A percentile compares a stretch with the other conserved stretches of the same genome.
Conservation (phyloP, 2,797 vertebrate species). For the Macrochelys suwanniensis region DNA sequence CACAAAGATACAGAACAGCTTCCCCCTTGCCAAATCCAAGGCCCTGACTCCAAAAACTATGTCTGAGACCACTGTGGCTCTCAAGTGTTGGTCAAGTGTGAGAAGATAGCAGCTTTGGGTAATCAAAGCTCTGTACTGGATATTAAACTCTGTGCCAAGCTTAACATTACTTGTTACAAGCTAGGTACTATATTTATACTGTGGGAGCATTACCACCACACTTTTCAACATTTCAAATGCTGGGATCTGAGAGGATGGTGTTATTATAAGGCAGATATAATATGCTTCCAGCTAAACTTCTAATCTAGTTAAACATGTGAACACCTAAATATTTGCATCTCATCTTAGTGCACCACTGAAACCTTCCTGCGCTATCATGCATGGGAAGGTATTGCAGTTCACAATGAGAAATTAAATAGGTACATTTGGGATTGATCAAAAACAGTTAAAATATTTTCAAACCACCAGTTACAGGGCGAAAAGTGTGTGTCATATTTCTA, state of each 20-base stretch:
- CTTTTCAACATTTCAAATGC: not conserved
- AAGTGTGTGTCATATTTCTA: not conserved
- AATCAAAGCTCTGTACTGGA: not conserved
- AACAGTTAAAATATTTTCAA: not conserved
- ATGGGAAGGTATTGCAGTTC: not conserved
- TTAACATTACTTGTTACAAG: not conserved
- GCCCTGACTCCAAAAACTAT: not conserved
- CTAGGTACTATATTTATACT: not conserved
- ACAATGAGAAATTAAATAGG: not conserved
- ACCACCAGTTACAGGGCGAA: not conserved
- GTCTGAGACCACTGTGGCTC: not conserved
- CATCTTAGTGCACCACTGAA: not conserved
- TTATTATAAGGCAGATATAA: not conserved
- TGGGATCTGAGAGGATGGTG: fast-evolving
- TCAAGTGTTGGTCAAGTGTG: fast-evolving
- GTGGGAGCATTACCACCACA: not conserved
- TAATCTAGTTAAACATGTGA: not conserved
- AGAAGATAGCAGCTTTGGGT: fast-evolving
- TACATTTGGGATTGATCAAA: not conserved
- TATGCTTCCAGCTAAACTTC: not conserved
- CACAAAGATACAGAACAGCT: not conserved
- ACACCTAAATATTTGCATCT: not conserved
- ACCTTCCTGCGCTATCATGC: not conserved
- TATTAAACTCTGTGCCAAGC: not conserved
- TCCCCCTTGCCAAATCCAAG: not conserved